Conservation (phyloP, 2,888 invertebrate species). For the Nematopogon swammerdamellus region DNA sequence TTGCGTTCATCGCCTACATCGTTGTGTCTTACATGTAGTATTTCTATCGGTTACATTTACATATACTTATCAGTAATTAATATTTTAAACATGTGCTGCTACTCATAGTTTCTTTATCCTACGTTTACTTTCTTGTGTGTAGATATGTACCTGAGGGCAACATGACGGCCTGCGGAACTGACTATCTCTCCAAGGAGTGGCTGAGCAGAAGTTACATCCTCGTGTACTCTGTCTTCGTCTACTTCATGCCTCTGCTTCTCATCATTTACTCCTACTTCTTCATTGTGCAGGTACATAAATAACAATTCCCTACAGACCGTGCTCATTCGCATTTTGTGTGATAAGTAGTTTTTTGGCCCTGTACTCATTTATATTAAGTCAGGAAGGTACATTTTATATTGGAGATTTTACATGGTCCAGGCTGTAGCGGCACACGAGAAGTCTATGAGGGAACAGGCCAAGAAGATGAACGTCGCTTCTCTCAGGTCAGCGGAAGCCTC, state of each 20-base stretch:
- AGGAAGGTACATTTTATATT: no score
- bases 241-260: slow-evolving; percentile 70
- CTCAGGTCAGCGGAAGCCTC: slow-evolving; percentile 75
- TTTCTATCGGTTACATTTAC: no score
- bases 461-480: slow-evolving; percentile 91
- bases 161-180: slow-evolving; percentile 91
- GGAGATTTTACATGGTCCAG: no score
- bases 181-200: slow-evolving; percentile 76
- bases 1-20: no score
- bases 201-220: slow-evolving; percentile 76
- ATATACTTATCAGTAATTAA: no score
- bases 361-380: no score
- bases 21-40: no score
- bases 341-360: no score
- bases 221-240: slow-evolving; percentile 74
- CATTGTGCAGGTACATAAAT: slow-evolving; percentile 67
- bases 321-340: no score
- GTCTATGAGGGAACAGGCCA: slow-evolving; percentile 85
- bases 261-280: slow-evolving; percentile 88
- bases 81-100: no score
- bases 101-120: no score
- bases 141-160: slow-evolving; percentile 93
- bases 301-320: not conserved
- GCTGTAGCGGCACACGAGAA: slow-evolving; percentile 84
- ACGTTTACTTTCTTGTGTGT: slow-evolving; percentile 10